Evolutionary conservation across 2,113 vertebrate genomes (phyloP).

Genomic region (Spea bombifrons): DNA sequence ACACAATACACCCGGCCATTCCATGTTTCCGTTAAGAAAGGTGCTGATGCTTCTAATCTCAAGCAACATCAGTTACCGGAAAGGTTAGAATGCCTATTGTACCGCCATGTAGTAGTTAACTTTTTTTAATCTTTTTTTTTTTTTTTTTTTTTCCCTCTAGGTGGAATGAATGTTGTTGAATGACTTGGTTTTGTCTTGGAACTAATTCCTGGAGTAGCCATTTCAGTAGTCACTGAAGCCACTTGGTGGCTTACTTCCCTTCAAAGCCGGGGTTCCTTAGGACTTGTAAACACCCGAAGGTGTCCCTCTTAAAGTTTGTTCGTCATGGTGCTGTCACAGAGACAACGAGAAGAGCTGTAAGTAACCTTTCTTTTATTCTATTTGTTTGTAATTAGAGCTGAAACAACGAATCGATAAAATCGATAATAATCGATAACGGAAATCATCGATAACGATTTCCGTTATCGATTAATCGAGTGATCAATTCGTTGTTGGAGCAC

Average conservation of each 20-base stretch:
- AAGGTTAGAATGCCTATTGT: not conserved
- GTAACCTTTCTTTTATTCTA: slow-evolving; percentile 53
- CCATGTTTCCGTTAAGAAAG: too few species aligned
- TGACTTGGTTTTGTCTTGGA: slow-evolving; percentile 69
- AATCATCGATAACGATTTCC: too few species aligned
- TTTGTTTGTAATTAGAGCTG: not conserved
- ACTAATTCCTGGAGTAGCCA: slow-evolving; percentile 63
- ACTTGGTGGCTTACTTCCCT: slow-evolving; percentile 69
- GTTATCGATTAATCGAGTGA: too few species aligned
- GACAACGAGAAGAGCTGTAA: slow-evolving; percentile 99
- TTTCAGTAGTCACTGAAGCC: slow-evolving; percentile 61
- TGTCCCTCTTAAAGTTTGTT: slow-evolving; percentile 64
- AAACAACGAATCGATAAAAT: too few species aligned
- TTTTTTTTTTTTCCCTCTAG: slow-evolving; percentile 62
- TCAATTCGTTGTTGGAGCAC: too few species aligned
- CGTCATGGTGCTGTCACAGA: slow-evolving; percentile 98
- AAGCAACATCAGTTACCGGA: not conserved
- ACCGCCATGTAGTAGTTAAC: not conserved
- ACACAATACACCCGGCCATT: too few species aligned
- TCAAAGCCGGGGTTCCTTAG: slow-evolving; percentile 61
- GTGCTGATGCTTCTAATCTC: not conserved
- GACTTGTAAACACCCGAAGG: slow-evolving; percentile 70
- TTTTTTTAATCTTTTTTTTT: not conserved
- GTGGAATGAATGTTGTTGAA: slow-evolving; percentile 90
- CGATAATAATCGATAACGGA: too few species aligned